Base-by-base conservation (phyloP, 2,113 vertebrate genomes). In the Stictonetta naevosa region DNA sequence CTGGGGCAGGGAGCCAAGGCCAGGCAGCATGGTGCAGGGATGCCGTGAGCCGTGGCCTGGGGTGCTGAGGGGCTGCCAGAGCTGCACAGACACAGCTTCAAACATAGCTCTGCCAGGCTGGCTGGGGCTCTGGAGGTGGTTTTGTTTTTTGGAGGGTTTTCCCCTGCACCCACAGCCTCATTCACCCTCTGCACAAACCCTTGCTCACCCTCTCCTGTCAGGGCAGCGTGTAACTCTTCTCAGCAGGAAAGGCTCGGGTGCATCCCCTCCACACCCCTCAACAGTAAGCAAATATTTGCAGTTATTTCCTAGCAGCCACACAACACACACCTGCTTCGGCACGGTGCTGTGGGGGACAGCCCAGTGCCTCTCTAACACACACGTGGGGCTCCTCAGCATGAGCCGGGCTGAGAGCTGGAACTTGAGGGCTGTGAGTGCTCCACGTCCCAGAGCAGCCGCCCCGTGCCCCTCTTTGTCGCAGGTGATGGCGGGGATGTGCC, bases 11-110 rank as follows among this genome's bases (percentile, higher is more conserved):
- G 44, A 56, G 69, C 40, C 0, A 4, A 55, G 46, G 23, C 60
- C 36, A 28, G 36, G 60, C 60, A 38, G 23, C 34, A 23, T n/a
- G 21, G n/a, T 36, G 59, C 3, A 8, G 36, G 31, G 38, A 55
- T 3, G 4, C 52, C 40, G n/a, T 0, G 1, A 53, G 26, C 19
- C 4, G 1, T 4, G 26, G 56, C 29, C 67, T 34, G 50, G 23
- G 50, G 13, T 52, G 23, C 34, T 48, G 40, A 40, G 29, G 40
- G 88, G 40, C 33, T 23, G 25, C 46, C 36, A 86, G 58, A 86
- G 42, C 28, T 29, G 6, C 28, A 2, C 2, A 0, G 0, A 5
- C 28, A 2, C 2, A 0, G 0, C 6, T 36, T 33, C 8, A 23
- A 69, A 28, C 33, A n/a, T 4, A 2, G 6, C 50, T 52, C 68